Conservation (phyloP, 2,113 vertebrate species). For the Sminthopsis crassicaudata region DNA sequence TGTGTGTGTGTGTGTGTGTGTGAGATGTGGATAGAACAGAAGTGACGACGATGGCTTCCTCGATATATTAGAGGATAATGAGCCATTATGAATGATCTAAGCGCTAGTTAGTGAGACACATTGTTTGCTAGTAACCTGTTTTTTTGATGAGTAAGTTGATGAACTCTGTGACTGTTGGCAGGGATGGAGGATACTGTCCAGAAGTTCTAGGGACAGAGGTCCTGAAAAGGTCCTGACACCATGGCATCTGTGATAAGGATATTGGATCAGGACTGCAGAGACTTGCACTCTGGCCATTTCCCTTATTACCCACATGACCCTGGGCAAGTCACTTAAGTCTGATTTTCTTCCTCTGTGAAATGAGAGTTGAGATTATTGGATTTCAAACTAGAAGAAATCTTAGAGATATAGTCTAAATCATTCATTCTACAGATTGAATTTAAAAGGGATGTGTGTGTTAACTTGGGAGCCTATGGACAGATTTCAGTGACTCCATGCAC, state of each 20-base stretch:
- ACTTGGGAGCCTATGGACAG: neutral
- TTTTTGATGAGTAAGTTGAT: slow-evolving; percentile 19
- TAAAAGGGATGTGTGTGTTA: neutral
- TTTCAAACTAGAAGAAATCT: neutral
- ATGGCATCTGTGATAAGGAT: neutral
- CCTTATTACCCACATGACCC: neutral
- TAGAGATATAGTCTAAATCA: neutral
- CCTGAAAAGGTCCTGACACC: neutral
- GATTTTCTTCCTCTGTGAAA: neutral
- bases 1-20: neutral
- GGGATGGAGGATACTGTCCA: neutral
- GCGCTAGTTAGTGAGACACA: slow-evolving; percentile 6
- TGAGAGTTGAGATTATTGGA: neutral
- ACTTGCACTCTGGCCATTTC: neutral
- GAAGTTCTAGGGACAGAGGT: neutral
- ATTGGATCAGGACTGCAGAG: neutral
- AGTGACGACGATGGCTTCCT: neutral
- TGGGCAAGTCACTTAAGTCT: neutral
- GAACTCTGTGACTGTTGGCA: neutral
- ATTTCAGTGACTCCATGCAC: neutral
- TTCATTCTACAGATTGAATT: neutral
- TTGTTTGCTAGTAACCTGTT: slow-evolving; percentile 19
- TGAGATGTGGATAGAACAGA: neutral
- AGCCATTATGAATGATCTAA: slow-evolving; percentile 19
- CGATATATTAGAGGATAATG: slow-evolving; percentile 24